Base-by-base conservation (phyloP, 2,797 vertebrate species). In the Amniataba percoides region DNA sequence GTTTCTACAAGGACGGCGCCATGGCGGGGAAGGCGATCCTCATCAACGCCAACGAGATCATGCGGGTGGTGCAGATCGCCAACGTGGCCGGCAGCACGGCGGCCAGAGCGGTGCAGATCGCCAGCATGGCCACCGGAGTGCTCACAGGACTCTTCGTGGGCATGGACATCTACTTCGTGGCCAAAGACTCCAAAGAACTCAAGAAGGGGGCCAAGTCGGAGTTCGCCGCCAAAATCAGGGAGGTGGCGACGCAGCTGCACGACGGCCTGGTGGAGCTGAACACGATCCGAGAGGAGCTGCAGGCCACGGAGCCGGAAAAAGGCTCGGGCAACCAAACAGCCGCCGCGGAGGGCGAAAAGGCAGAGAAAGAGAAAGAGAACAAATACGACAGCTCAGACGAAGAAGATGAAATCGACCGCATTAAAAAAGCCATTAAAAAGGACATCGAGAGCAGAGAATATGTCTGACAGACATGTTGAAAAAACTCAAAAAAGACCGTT, bases 131-230 rank as follows among this genome's bases (percentile, higher is more conserved):
- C 52, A 95, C 94, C 0, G 94, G 94, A 0, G 89, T 96, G 3
- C 93, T 96, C 42, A 92, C 94, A 0, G 94, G 94, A 1, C 91
- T 96, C 55, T 96, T 95, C 2, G 92, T 96, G 0, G 95, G 88
- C 0, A 94, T 96, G 93, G 96, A 96, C 73, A 92, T 96, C 55
- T 95, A 95, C 86, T 96, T 96, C 34, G 91, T 96, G 74, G 94
- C 94, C 57, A 96, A 96, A 77, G 95, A 96, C 82, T 95, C 95
- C 0, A 91, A 92, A 42, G 94, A 95, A 74, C 94, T 96, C 0
- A 94, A 93, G 86, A 96, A 95, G 74, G 95, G 95, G 0, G 95
- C 95, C 45, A 95, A 96, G 74, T 94, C 95, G 0, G 95, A 95
- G 88, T 95, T 96, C 5, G 95, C 95, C 0, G 88, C 78, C 36